A percentile compares a stretch with the other conserved stretches of the same genome.
Conservation (phyloP, 1,140 invertebrate species). For the Whitmania pigra region DNA sequence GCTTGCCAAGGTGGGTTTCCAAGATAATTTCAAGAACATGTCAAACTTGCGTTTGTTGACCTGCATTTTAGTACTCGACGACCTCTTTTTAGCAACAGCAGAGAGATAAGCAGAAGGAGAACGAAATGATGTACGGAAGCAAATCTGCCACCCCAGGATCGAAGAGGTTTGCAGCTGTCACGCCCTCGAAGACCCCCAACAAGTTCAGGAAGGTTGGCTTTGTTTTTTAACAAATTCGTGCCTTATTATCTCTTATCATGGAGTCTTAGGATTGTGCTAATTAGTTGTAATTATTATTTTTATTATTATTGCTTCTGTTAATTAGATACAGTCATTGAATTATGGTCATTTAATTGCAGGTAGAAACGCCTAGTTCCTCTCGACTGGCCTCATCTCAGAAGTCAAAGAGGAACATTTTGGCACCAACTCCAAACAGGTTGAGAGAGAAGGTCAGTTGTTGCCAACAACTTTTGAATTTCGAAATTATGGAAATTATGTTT, state of each 20-base stretch:
- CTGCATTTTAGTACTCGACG: too few species aligned
- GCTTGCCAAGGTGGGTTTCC: constrained; percentile 35
- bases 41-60: not conserved
- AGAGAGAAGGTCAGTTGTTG: too few species aligned
- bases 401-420: too few species aligned
- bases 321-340: not conserved
- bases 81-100: constrained; percentile 30
- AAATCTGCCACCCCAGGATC: constrained; percentile 32
- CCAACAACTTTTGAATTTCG: too few species aligned
- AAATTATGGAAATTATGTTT: too few species aligned
- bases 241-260: not conserved
- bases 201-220: constrained; percentile 36
- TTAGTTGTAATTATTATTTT: too few species aligned
- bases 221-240: not conserved
- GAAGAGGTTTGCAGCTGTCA: constrained; percentile 29
- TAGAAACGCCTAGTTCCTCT: too few species aligned
- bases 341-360: not conserved
- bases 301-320: not conserved
- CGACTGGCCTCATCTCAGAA: too few species aligned
- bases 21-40: not conserved
- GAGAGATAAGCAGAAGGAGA: constrained; percentile 34
- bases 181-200: constrained; percentile 34
- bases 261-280: not conserved
- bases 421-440: too few species aligned
- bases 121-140: constrained; percentile 38